These are phyloP conservation scores for Melozone crissalis DNA, from an alignment of 2,113 vertebrate species.

Conservation along the genomic window DNA sequence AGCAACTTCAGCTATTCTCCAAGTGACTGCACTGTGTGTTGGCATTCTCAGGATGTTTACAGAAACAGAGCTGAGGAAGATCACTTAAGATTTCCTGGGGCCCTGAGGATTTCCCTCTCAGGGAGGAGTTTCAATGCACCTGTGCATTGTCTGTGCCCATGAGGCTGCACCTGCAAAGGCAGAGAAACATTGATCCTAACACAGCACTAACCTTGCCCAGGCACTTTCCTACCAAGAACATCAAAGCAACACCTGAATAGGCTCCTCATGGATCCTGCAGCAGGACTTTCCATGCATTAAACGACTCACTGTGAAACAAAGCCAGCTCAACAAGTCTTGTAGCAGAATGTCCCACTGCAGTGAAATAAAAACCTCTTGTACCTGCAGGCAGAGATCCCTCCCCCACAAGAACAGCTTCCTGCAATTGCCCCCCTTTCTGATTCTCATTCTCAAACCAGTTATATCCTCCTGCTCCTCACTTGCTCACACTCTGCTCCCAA, in stretches of 20 bases:
- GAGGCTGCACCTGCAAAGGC: rapidly evolving
- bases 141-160: rapidly evolving
- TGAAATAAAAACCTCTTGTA: not conserved
- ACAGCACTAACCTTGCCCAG: not conserved
- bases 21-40: not conserved
- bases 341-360: not conserved
- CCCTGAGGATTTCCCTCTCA: not conserved
- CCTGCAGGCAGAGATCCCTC: not conserved
- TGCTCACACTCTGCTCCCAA: not conserved
- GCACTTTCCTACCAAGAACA: not conserved
- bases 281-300: not conserved
- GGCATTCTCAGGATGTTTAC: not conserved
- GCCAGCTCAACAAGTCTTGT: not conserved
- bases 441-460: not conserved
- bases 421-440: not conserved
- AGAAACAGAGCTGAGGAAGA: not conserved
- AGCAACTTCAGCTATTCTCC: not conserved
- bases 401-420: not conserved
- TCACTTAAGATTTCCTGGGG: not conserved
- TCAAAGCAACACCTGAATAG: not conserved
- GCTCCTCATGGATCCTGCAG: not conserved
- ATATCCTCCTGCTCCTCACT: not conserved
- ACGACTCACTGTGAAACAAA: not conserved
- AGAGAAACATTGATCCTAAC: rapidly evolving
- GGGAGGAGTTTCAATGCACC: not conserved